These are phyloP conservation scores for Oasisia sp. DNA, from an alignment of 2,888 invertebrate genomes.

Conservation along the genomic window DNA sequence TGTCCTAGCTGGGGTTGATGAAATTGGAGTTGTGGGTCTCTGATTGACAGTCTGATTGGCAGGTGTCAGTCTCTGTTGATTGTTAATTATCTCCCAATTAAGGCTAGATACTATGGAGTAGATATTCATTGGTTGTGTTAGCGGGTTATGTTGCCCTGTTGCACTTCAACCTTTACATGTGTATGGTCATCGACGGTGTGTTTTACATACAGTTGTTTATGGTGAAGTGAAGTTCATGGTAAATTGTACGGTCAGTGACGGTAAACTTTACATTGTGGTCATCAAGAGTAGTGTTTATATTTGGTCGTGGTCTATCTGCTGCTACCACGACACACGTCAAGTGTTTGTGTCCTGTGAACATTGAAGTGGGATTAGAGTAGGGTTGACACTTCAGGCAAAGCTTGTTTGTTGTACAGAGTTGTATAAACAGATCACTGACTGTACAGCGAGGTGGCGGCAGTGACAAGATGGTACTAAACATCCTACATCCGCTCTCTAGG, in stretches of 20 bases:
- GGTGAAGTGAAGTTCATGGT: neutral
- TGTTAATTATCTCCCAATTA: slow-evolving; percentile 3
- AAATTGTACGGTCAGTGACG: neutral
- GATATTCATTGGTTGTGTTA: neutral
- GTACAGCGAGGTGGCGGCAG: neutral
- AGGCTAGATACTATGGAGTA: neutral
- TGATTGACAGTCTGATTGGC: neutral
- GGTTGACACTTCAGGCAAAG: neutral
- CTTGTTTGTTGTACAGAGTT: neutral
- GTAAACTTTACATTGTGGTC: neutral
- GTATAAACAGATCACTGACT: neutral
- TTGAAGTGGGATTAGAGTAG: neutral
- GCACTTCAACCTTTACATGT: neutral
- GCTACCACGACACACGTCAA: neutral
- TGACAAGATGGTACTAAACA: neutral
- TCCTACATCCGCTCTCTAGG: neutral
- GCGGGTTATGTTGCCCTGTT: neutral
- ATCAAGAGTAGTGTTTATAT: neutral
- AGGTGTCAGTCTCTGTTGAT: neutral
- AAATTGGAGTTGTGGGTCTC: neutral
- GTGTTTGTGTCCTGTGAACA: neutral
- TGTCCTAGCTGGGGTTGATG: neutral
- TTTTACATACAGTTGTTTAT: neutral
- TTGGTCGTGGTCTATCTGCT: neutral
- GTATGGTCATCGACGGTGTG: neutral